Evolutionary conservation across 2,888 invertebrate genomes (phyloP).

Genomic region (Hermaeophaga mercurialis): DNA sequence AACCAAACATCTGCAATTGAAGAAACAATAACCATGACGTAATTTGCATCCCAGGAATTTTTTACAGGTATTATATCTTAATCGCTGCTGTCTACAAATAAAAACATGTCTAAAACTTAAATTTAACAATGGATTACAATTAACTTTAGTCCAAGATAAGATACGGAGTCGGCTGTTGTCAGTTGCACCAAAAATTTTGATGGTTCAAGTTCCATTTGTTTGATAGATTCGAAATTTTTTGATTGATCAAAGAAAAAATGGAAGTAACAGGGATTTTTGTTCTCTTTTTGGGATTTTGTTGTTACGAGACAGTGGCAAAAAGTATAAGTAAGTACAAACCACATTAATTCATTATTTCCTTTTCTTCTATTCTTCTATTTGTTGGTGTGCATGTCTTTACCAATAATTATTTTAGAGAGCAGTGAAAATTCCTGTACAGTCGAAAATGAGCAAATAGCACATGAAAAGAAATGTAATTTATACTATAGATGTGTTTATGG

Average conservation of each 20-base stretch:
- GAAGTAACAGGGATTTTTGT: background rate
- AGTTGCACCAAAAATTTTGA: background rate
- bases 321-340: too few relatives aligned
- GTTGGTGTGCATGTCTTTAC: too few relatives aligned
- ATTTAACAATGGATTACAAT: background rate
- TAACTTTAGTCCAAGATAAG: too few relatives aligned
- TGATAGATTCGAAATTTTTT: constrained; percentile 16
- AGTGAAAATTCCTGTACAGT: background rate
- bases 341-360: too few relatives aligned
- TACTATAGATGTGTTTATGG: constrained; percentile 45
- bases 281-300: constrained; percentile 1
- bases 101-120: too few relatives aligned
- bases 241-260: constrained; percentile 9
- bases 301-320: background rate
- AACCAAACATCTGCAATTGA: too few relatives aligned
- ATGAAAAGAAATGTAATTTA: constrained; percentile 40
- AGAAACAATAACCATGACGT: too few relatives aligned
- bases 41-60: background rate
- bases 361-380: too few relatives aligned
- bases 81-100: too few relatives aligned
- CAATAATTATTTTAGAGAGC: too few relatives aligned
- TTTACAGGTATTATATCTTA: background rate
- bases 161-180: background rate
- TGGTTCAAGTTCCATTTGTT: background rate
- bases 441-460: constrained; percentile 39